Evolutionary conservation across 2,888 invertebrate species (phyloP), one percentile per base, ranked within the genome.

Genomic region (Lasioglossum malachurum): DNA sequence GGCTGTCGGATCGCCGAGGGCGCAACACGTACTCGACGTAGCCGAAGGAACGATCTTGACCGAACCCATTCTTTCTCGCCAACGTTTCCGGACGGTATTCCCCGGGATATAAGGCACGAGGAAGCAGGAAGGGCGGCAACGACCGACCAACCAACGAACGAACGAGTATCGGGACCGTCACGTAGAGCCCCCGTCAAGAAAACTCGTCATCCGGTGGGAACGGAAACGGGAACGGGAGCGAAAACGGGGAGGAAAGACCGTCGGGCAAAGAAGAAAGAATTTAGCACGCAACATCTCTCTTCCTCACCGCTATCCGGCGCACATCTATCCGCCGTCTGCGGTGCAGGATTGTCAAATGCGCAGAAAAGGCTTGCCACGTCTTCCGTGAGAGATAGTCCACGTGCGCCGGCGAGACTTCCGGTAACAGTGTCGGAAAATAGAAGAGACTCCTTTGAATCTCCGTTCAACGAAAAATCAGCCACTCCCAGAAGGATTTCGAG

Each of bases 361-460:
- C 31, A 38, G 82, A 80, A 83, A 87, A 89, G 75, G 82, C 72
- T 82, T 75, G 80, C 76, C 88, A 87, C 77, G 82, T 84, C 69
- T 57, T 69, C 73, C 83, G 80, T 73, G 87, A 82, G 80, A 82
- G 82, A 81, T 76, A 81, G 78, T 81, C 80, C 87, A 83, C 84
- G 87, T 77, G 78, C 84, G 53, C 64, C 57, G 79, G 72, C 57
- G 79, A 72, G 89, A 90, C 85, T 90, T 89, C 79, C 87, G 83
- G 83, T 79, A 82, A 88, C 82, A 80, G 83, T 77, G 44, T 76
- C 74, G 75, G 57, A 76, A 90, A 90, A 89, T 84, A 82, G 82
- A 80, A 78, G 80, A 72, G 84, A 84, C 44, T 78, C 69, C 75
- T n/a, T 77, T 46, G 83, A 19, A 46, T 75, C 75, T 84, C 73